Base-by-base conservation (phyloP, 2,888 invertebrate species). In the Pseudeuparius sepicola region DNA sequence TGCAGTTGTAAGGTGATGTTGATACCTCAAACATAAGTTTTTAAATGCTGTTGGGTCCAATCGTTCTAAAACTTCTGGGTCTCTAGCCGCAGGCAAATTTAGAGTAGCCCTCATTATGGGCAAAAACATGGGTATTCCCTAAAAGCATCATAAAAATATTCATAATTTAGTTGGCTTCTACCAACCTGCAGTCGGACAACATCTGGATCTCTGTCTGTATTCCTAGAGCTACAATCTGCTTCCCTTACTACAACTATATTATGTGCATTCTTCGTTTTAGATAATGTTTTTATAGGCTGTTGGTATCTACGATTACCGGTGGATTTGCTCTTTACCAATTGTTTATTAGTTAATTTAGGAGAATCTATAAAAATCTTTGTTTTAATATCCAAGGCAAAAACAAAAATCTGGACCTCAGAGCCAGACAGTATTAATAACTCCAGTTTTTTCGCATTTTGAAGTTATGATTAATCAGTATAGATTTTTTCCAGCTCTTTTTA, bases 61-160 rank as follows among this genome's bases (percentile, higher is more conserved):
- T 41, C 78, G 75, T 63, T 92, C 92, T 13, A 90, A 63, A 1
- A 92, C 79, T 55, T 90, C 89, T 0, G 87, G 82, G 59, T 93
- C 92, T 28, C 87, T 69, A 0, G 83, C 79, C 0, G 86, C 83
- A 0, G 90, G 86, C 33, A 89, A 63, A 24, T 88, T 88, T 2
- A 90, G 61, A 0, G 89, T 85, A 0, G 88, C 89, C 23, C 90
- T 64, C 78, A 94, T 87, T 30, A 94, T 89, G 0, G 94, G 94
- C 34, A 92, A 64, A 60, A 94, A 93, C 62, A 88, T 85, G 2
- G 93, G 92, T 48, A 93, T 90, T 47, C 73, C 50, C n/a, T n/a
- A n/a, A n/a, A n/a, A n/a, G n/a, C n/a, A n/a, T n/a, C n/a, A n/a
- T n/a, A n/a, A n/a, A n/a, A n/a, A n/a, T n/a, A n/a, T n/a, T n/a